These are phyloP conservation scores for Tupaia chinensis DNA, from an alignment of 2,113 vertebrate genomes.

Conservation along the genomic window DNA sequence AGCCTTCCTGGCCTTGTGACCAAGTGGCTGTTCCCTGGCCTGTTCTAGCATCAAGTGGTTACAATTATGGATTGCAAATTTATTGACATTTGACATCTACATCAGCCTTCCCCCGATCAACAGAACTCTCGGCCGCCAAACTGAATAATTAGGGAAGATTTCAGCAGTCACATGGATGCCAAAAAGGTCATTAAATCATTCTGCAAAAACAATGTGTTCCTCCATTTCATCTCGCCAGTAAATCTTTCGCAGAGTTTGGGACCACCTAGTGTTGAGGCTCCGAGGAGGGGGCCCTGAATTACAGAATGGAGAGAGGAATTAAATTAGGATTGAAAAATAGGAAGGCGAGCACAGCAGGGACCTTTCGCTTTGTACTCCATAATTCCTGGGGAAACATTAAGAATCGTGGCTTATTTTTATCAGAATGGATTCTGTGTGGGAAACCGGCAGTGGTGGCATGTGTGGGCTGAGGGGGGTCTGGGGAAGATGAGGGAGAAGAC, in stretches of 20 bases:
- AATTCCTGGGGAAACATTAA: constrained; percentile 77
- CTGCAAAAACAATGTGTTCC: constrained; percentile 84
- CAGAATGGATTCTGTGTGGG: constrained; percentile 66
- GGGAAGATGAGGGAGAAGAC: accelerated
- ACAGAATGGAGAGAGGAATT: constrained; percentile 79
- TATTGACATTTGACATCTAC: constrained; percentile 88
- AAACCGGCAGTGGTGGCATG: accelerated
- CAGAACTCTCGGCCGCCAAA: constrained; percentile 84
- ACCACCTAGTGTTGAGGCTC: constrained; percentile 83
- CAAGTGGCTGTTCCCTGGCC: constrained; percentile 50
- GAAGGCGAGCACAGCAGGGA: constrained; percentile 76
- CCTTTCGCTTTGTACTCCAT: constrained; percentile 79
- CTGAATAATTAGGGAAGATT: constrained; percentile 86
- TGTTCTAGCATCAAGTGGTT: constrained; percentile 72
- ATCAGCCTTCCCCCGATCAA: constrained; percentile 86
- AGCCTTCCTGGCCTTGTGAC: constrained; percentile 21
- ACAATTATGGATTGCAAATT: constrained; percentile 87
- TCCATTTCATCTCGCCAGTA: constrained; percentile 84
- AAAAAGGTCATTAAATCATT: constrained; percentile 88
- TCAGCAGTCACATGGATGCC: constrained; percentile 85
- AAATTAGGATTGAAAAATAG: constrained; percentile 83
- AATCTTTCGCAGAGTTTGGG: constrained; percentile 84
- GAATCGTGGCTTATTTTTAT: constrained; percentile 72
- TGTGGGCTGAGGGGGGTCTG: background rate
- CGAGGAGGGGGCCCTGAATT: constrained; percentile 53